These are phyloP conservation scores for Meghimatium bilineatum DNA, from an alignment of 2,888 invertebrate species.

Conservation along the genomic window DNA sequence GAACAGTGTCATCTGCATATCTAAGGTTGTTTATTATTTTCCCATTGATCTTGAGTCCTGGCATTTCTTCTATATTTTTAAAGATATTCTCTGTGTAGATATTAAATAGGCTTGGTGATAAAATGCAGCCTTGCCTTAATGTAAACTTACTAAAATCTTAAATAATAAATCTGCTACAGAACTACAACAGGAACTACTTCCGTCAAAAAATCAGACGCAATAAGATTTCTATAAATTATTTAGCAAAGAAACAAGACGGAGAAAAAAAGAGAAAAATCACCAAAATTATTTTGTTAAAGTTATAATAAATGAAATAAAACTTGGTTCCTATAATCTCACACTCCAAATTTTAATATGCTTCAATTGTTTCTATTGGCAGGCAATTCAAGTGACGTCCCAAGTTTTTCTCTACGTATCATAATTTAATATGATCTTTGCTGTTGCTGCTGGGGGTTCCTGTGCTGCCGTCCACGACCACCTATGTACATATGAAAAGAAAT, in stretches of 20 bases:
- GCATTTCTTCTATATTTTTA: too few relatives aligned
- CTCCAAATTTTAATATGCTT: not conserved
- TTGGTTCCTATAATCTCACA: not conserved
- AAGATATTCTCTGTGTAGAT: too few relatives aligned
- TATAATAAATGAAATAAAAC: not conserved
- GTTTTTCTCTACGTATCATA: not conserved
- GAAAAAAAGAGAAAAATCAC: not conserved
- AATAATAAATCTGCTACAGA: not conserved
- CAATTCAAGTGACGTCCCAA: not conserved
- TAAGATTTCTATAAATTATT: not conserved
- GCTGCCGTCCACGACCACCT: slow-evolving; percentile 42
- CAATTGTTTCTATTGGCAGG: not conserved
- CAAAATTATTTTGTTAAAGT: not conserved
- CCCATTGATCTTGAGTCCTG: too few relatives aligned
- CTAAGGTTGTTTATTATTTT: too few relatives aligned
- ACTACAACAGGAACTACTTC: not conserved
- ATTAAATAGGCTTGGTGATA: too few relatives aligned
- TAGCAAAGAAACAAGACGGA: not conserved
- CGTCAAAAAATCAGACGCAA: not conserved
- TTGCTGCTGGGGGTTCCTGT: slow-evolving; percentile 38
- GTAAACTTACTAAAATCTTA: not conserved
- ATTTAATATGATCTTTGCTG: slow-evolving; percentile 35
- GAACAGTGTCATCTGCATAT: too few relatives aligned
- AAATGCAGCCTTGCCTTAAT: too few relatives aligned
- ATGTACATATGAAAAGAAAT: not conserved